Evolutionary conservation across 2,888 invertebrate genomes (phyloP), one percentile per base, ranked within the genome.

Genomic region (Poecilus cupreus): DNA sequence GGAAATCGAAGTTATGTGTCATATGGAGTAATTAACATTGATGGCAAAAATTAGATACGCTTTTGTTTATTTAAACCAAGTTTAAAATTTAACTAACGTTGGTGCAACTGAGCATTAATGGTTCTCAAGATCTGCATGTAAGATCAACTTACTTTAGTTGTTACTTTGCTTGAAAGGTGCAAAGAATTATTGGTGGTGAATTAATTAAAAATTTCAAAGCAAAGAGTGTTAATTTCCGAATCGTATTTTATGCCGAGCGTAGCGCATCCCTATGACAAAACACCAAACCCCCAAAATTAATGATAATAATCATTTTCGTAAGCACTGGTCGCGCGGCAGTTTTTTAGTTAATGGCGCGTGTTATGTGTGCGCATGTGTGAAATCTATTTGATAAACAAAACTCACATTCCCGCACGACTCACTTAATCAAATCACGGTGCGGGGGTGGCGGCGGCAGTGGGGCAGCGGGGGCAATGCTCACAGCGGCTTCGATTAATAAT

Each of bases 311-410:
- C 39, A 68, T 68, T 68, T 57, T 68, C 64, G 10, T 39, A 37
- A 68, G 64, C 37, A 39, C 11, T 37, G 64, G 32, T 10, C 37
- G 18, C 37, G 1, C 10, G n/a, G 32, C 32, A 13, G 37, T 32
- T 68, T 68, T 68, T 46, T 46, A 46, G 72, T 72, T 24, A 72
- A 72, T 72, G 72, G 72, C 22, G 72, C 72, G 49, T 72, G 46
- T 72, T 72, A 70, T 70, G 68, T 51, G 26, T 68, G 79, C 49
- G 70, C 37, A 64, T 51, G 79, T 49, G 68, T 79, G 70, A 68
- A 79, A 79, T 79, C 79, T 68, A 79, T 79, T 79, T 79, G 70
- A 68, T 68, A 79, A 79, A 79, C 79, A 70, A 79, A 79, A 79
- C 68, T 70, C 64, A 68, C 64, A 68, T 39, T 60, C 64, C 64